phyloP scores from a whole-genome alignment of 2,797 vertebrate species.

The Chiroxiphia lanceolata region DNA sequence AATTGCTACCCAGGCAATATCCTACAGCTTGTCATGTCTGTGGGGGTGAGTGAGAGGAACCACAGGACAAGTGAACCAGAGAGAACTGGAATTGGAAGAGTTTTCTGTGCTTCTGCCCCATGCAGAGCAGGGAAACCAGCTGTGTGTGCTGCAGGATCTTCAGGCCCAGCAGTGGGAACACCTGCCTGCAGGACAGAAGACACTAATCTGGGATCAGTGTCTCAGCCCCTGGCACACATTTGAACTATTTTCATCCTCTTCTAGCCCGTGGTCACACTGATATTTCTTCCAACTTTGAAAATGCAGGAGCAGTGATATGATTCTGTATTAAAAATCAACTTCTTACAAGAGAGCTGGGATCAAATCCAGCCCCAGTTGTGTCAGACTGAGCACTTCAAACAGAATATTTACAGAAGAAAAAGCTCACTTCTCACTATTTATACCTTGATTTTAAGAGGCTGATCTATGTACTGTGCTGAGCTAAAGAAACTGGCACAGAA shows the following conservation, averaged over 20 bases:
- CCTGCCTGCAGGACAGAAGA: not conserved
- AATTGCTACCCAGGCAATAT: not conserved
- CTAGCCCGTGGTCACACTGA: not conserved
- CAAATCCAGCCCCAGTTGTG: constrained; percentile 32
- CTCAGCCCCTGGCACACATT: not conserved
- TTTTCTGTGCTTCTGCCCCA: not conserved
- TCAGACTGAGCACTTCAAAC: constrained; percentile 43
- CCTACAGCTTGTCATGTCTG: not conserved
- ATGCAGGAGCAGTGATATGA: not conserved
- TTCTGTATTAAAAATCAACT: not conserved
- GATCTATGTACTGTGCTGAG: not conserved
- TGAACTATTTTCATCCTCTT: not conserved
- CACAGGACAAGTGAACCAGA: not conserved
- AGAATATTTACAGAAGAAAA: constrained; percentile 12
- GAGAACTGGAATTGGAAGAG: not conserved
- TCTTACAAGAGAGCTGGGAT: not conserved
- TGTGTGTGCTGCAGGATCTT: not conserved
- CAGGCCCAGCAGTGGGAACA: not conserved
- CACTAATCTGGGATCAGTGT: not conserved
- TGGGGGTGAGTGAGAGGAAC: not conserved
- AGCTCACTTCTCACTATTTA: constrained; percentile 14
- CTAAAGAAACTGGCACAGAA: not conserved
- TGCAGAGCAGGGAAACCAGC: not conserved
- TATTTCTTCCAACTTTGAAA: not conserved
- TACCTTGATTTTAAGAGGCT: constrained; percentile 8